Percentiles rank a stretch among this genome's conserved stretches.
These are phyloP conservation scores for Nesospiza acunhae DNA, from an alignment of 2,113 vertebrate species.

Conservation along the genomic window DNA sequence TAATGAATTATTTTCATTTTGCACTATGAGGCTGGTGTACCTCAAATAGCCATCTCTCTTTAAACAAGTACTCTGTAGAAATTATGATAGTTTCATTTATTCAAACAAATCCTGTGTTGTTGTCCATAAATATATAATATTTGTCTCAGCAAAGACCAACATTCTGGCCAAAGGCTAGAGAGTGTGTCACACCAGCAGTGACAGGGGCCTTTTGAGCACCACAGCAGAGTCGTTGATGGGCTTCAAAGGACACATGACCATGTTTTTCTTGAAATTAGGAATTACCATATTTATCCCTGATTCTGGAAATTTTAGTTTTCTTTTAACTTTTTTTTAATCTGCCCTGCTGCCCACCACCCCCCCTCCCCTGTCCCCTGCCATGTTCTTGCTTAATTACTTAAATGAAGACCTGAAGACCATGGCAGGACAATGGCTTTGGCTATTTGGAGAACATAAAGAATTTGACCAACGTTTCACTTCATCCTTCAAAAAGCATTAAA, in stretches of 20 bases:
- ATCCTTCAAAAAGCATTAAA: background rate
- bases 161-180: background rate
- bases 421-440: background rate
- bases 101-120: background rate
- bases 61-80: background rate
- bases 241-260: background rate
- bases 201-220: background rate
- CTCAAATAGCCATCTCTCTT: background rate
- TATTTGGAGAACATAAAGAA: background rate
- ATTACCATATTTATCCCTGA: background rate
- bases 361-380: fast-evolving
- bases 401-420: background rate
- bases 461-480: background rate
- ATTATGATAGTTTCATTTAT: background rate
- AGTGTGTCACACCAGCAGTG: background rate
- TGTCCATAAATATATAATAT: background rate
- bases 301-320: background rate
- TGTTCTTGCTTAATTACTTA: background rate
- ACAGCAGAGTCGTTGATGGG: background rate
- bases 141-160: background rate
- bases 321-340: background rate
- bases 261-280: background rate
- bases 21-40: background rate
- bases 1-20: background rate
- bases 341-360: fast-evolving